Evolutionary conservation across 2,888 invertebrate species (phyloP), one percentile per base, ranked within the genome.

Genomic region (Idaea dimidiata): DNA sequence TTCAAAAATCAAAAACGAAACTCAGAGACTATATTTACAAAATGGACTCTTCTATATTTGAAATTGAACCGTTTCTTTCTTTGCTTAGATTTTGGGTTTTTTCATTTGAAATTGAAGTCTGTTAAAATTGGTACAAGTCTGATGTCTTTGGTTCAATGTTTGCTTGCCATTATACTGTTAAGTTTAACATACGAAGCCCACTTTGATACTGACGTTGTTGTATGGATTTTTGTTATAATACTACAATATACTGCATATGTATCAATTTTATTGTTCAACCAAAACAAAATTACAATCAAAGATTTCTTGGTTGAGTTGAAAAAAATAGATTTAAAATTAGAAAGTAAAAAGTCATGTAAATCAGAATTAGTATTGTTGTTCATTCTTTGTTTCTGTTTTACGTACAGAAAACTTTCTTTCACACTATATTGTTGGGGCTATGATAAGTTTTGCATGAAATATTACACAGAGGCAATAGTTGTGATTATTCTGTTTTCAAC

Each of bases 31-130:
- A 16, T 54, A 16, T 17, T 54, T 17, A 16, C 54, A 6, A 17
- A 17, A 54, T 54, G 17, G 16, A 54, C 54, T 3, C 7, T 54
- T 17, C 5, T 17, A 5, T 54, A 17, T 54, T 32, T 24, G 5
- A 58, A 58, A 32, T 10, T 32, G n/a, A 16, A 31, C 6, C 58
- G 31, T 2, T 31, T 58, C 0, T n/a, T 58, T 16, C 16, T 32
- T 5, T 31, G 32, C 24, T 58, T 58, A n/a, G 32, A 58, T 32
- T 58, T 58, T 16, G 58, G 58, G 16, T 58, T 58, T 58, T 32
- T 58, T 0, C 16, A 58, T 32, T 32, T 24, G 2, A 31, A 32
- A 58, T 32, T 16, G 32, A 43, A 43, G 14, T 14, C 10, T 43
- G 43, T 14, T 3, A 43, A 10, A 43, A 14, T 43, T 14, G 10